Evolutionary conservation across 2,888 invertebrate genomes (phyloP).

Genomic region (Eupithecia dodoneata): DNA sequence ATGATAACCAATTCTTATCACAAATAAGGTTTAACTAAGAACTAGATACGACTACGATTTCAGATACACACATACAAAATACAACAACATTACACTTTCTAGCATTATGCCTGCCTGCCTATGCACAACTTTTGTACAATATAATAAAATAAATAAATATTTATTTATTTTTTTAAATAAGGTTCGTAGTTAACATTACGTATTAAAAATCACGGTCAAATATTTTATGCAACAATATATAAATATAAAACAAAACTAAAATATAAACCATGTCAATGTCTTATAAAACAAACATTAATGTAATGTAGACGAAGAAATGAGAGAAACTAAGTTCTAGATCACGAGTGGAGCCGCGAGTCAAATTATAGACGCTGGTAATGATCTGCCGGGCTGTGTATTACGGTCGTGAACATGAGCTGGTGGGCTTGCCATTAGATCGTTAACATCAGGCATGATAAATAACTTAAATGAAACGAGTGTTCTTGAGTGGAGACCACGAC

Average conservation of each 20-base stretch:
- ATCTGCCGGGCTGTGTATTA: neutral
- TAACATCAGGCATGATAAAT: neutral
- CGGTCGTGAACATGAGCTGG: neutral
- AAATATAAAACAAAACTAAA: neutral
- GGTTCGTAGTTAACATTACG: too few species aligned
- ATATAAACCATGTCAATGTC: slow-evolving; percentile 13
- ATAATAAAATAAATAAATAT: too few species aligned
- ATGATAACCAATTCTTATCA: too few species aligned
- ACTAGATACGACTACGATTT: too few species aligned
- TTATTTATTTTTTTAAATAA: too few species aligned
- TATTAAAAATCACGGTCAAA: neutral
- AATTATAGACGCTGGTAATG: slow-evolving; percentile 22
- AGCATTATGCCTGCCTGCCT: too few species aligned
- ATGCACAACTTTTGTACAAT: too few species aligned
- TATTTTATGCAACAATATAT: neutral
- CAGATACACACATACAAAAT: too few species aligned
- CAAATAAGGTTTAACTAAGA: too few species aligned
- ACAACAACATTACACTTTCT: too few species aligned
- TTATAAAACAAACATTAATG: slow-evolving; percentile 14
- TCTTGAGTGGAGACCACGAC: too few species aligned
- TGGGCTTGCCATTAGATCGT: neutral
- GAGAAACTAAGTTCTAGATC: slow-evolving; percentile 27
- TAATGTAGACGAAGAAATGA: slow-evolving; percentile 19
- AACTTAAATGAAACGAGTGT: neutral
- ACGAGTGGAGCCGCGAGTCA: slow-evolving; percentile 18